Conservation (phyloP, 2,113 vertebrate species). For the Spermophilus dauricus region DNA sequence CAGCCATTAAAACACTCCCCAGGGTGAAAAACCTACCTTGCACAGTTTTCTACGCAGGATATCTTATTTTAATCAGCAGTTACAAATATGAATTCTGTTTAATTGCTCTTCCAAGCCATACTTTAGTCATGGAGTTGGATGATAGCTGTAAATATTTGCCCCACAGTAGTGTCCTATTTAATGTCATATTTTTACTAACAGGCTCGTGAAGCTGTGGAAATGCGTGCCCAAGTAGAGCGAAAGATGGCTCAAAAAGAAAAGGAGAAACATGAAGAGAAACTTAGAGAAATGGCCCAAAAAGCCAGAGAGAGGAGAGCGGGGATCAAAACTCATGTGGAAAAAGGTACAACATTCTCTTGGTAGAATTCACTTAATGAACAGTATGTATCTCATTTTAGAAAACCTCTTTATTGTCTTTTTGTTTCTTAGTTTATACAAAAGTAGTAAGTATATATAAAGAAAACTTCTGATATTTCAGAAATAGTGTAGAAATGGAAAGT, state of each 20-base stretch:
- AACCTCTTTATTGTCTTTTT: neutral
- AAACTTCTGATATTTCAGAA: slow-evolving; percentile 34
- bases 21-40: slow-evolving; percentile 13
- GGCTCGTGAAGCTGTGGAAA: slow-evolving; percentile 99
- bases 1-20: slow-evolving; percentile 24
- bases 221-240: slow-evolving; percentile 98
- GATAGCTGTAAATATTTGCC: slow-evolving; percentile 27
- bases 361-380: neutral
- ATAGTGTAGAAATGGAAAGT: neutral
- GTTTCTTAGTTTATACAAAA: neutral
- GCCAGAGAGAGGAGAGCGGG: slow-evolving; percentile 97
- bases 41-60: neutral
- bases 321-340: slow-evolving; percentile 97
- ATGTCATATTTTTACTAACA: slow-evolving; percentile 77
- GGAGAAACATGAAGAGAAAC: slow-evolving; percentile 98
- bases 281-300: slow-evolving; percentile 97
- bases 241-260: slow-evolving; percentile 99
- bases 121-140: neutral
- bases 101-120: slow-evolving; percentile 28
- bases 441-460: neutral
- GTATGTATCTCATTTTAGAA: slow-evolving; percentile 49
- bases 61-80: slow-evolving; percentile 13
- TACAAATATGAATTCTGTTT: slow-evolving; percentile 7
- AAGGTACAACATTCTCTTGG: slow-evolving; percentile 88
- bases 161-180: neutral